Base-by-base conservation (phyloP, 2,113 vertebrate genomes). In the Marmota flaviventris region DNA sequence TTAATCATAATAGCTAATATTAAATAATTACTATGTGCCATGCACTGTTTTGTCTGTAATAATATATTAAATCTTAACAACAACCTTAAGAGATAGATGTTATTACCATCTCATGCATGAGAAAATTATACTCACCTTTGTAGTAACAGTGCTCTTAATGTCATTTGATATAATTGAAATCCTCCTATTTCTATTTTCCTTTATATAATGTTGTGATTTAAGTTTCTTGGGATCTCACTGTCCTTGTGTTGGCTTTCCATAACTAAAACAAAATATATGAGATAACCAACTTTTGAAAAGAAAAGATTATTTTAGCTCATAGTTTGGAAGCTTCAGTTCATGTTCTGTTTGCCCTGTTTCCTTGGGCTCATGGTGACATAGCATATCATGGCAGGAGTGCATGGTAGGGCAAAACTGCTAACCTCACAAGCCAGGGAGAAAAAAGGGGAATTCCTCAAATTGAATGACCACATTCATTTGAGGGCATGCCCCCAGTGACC, bases 1-100 rank as follows among this genome's bases (percentile, higher is more conserved):
- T 88, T 96, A 34, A 77, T 88, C 13, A 9, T 81, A 70, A 61
- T 67, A 91, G 58, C 82, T 91, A 93, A 85, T 85, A 53, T 24
- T 78, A 76, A 91, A 56, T 91, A 92, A 81, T 94, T 91, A 22
- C 32, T 73, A 4, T 88, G 25, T 85, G 51, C 27, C 37, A 39
- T 58, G 20, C 20, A 65, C 45, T 93, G 13, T 85, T 89, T 9
- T 91, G 16, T 85, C 20, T 58, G 25, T 85, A 87, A 51, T 86
- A 85, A 61, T 56, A 48, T 20, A 14, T 37, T 53, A 53, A 92
- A 37, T 76, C 42, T 51, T 93, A 27, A 76, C 18, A 39, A 16
- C 63, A 76, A 5, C 32, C 22, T 79, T 85, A 42, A 65, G 37
- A 81, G 58, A 75, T 17, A 91, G 53, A 65, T 53, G 37, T 24